Percentiles rank a stretch among this genome's conserved stretches.
phyloP scores from a whole-genome alignment of 2,888 invertebrate species.

The Drosophila diplacantha region DNA sequence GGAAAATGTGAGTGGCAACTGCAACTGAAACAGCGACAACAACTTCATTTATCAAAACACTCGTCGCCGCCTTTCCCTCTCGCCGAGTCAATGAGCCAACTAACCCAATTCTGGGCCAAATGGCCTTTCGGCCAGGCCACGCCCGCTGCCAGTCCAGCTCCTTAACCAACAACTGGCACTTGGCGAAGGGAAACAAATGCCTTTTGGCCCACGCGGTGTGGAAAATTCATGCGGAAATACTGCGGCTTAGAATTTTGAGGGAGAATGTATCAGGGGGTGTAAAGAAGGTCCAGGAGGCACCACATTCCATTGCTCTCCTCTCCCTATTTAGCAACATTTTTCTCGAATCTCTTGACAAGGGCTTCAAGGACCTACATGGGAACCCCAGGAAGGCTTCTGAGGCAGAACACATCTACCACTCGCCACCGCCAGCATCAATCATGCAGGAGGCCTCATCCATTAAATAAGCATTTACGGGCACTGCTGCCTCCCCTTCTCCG shows the following conservation, averaged over 20 bases:
- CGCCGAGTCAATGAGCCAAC: slow-evolving; percentile 32
- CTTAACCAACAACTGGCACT: background rate
- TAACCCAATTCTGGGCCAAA: slow-evolving; percentile 51
- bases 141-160: background rate
- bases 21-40: slow-evolving; percentile 49
- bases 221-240: background rate
- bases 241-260: too few species aligned
- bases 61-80: slow-evolving; percentile 13
- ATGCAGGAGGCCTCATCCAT: slow-evolving; percentile 23
- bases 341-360: too few species aligned
- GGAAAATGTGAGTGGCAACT: slow-evolving; percentile 24
- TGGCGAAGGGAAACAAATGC: slow-evolving; percentile 2
- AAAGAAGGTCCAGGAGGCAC: too few species aligned
- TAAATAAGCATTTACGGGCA: slow-evolving; percentile 25
- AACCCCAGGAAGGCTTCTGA: too few species aligned
- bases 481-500: background rate
- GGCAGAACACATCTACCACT: too few species aligned
- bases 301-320: too few species aligned
- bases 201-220: background rate
- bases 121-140: slow-evolving; percentile 14
- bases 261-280: background rate
- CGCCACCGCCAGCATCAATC: slow-evolving; percentile 18
- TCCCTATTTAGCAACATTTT: background rate
- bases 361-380: background rate
- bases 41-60: slow-evolving; percentile 64